These are phyloP conservation scores for Orthosia incerta DNA, from an alignment of 2,888 invertebrate species.

Conservation along the genomic window DNA sequence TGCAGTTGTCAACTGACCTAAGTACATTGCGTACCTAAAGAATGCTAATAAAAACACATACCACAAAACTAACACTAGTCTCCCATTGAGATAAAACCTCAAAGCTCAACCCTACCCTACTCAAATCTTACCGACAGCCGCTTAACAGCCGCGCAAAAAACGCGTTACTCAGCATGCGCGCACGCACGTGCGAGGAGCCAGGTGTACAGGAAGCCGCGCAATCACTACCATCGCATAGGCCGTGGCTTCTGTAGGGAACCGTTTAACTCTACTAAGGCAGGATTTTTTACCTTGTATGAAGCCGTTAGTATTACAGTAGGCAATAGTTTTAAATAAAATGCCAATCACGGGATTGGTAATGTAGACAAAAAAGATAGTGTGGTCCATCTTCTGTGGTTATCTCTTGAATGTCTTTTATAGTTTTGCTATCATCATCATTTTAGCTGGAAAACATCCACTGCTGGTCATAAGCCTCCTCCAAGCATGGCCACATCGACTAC, in stretches of 20 bases:
- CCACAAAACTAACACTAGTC: slow-evolving; percentile 2
- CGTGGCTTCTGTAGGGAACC: slow-evolving; percentile 45
- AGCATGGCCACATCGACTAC: no score
- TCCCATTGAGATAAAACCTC: slow-evolving; percentile 34
- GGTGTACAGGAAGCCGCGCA: slow-evolving; percentile 77
- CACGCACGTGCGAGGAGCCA: slow-evolving; percentile 78
- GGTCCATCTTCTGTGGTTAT: background rate
- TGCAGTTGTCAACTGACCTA: background rate
- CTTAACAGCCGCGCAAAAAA: slow-evolving; percentile 59
- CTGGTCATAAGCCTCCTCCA: no score
- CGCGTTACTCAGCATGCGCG: slow-evolving; percentile 38
- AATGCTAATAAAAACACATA: background rate
- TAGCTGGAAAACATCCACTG: no score
- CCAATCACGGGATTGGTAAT: slow-evolving; percentile 3
- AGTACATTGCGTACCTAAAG: background rate
- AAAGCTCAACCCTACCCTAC: slow-evolving; percentile 62
- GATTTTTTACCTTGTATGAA: slow-evolving; percentile 13
- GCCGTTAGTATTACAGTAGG: slow-evolving; percentile 34
- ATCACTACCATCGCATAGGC: slow-evolving; percentile 58
- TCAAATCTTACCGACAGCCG: slow-evolving; percentile 47
- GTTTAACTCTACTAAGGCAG: background rate
- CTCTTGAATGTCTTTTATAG: background rate
- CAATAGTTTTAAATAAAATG: slow-evolving; percentile 31
- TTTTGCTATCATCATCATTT: background rate
- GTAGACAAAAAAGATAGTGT: background rate